Percentiles rank a stretch among this genome's conserved stretches.
Evolutionary conservation across 2,797 vertebrate genomes (phyloP).

Genomic region (Vespertilio murinus): DNA sequence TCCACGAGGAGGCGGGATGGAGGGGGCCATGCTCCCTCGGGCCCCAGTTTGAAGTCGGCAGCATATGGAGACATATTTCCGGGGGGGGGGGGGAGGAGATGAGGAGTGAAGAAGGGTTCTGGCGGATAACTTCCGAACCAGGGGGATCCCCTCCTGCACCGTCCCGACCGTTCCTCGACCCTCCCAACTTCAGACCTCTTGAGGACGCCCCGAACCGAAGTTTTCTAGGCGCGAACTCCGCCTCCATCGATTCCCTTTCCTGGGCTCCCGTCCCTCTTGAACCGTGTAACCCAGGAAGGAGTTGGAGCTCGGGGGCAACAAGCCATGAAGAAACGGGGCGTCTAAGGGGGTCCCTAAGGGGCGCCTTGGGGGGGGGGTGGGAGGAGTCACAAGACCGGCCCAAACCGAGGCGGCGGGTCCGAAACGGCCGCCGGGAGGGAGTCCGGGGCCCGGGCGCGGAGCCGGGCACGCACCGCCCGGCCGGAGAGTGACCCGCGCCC

Average conservation of each 20-base stretch:
- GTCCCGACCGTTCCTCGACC: background rate
- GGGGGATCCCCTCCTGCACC: background rate
- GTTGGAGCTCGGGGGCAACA: background rate
- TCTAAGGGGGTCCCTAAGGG: background rate
- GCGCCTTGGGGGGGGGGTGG: background rate
- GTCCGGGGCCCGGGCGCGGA: conserved; percentile 37
- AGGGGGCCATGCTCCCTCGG: background rate
- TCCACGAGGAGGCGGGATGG: background rate
- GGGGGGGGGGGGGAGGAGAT: background rate
- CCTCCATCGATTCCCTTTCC: background rate
- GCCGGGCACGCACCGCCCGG: conserved; percentile 38
- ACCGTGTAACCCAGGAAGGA: background rate
- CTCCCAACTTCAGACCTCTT: conserved; percentile 42
- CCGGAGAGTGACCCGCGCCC: conserved; percentile 31
- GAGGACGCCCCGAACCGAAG: conserved; percentile 55
- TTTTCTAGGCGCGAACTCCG: conserved; percentile 63
- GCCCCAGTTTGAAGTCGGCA: background rate
- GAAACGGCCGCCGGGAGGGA: background rate
- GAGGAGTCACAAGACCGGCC: background rate
- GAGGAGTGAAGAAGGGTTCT: background rate
- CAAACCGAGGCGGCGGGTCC: background rate
- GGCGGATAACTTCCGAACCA: background rate
- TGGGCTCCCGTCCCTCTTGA: background rate
- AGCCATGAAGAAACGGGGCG: background rate
- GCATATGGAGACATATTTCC: background rate